phyloP scores from a whole-genome alignment of 2,888 invertebrate species.

The Pandemis heparana region DNA sequence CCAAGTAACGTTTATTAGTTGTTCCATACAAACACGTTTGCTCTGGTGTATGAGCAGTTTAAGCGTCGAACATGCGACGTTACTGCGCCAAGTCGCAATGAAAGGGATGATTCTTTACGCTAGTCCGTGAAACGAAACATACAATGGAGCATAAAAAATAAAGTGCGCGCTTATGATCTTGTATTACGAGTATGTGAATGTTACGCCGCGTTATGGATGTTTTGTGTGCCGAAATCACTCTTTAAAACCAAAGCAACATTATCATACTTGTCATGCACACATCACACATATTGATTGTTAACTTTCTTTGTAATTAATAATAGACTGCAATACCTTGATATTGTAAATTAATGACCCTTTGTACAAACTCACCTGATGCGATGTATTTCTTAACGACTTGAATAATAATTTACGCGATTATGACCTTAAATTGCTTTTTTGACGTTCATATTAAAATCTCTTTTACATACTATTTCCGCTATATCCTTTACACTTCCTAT shows the following conservation, averaged over 20 bases:
- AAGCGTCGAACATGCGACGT: conserved; percentile 20
- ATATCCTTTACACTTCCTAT: neutral
- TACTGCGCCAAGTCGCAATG: conserved; percentile 22
- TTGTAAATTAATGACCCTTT: neutral
- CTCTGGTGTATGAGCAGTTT: conserved; percentile 34
- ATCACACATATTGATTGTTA: neutral
- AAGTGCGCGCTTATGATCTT: conserved; percentile 36
- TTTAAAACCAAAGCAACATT: neutral
- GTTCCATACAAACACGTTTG: conserved; percentile 48
- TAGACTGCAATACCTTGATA: neutral
- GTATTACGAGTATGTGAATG: conserved; percentile 16
- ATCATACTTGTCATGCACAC: neutral
- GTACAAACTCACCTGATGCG: neutral
- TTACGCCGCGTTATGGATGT: conserved; percentile 11
- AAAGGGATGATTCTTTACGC: conserved; percentile 30
- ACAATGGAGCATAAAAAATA: conserved; percentile 41
- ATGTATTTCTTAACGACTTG: neutral
- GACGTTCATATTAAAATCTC: neutral
- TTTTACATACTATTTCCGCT: neutral
- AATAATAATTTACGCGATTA: neutral
- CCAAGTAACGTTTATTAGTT: conserved; percentile 53
- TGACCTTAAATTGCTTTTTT: neutral
- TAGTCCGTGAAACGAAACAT: conserved; percentile 27
- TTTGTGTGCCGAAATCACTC: conserved; percentile 2
- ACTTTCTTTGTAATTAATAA: neutral